phyloP scores from a whole-genome alignment of 2,113 vertebrate genomes.

The Chloebia gouldiae region DNA sequence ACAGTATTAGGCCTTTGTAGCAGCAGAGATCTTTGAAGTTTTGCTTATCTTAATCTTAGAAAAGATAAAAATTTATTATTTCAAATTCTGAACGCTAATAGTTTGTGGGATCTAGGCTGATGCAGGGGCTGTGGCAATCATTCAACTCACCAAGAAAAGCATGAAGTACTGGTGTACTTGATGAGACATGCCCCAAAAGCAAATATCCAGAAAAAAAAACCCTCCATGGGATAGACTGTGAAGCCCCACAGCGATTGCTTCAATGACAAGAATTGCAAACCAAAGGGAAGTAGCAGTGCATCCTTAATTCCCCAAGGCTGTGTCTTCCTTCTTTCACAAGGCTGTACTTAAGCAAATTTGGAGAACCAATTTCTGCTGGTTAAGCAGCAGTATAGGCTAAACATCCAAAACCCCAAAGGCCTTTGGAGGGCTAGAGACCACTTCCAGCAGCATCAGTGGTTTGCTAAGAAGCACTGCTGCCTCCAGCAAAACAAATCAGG shows the following conservation, averaged over 20 bases:
- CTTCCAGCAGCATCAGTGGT: neutral
- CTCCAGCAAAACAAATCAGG: neutral
- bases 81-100: neutral
- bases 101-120: neutral
- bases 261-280: neutral
- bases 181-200: neutral
- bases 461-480: neutral
- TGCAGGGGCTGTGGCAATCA: neutral
- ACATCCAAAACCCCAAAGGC: neutral
- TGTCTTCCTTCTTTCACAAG: neutral
- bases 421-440: neutral
- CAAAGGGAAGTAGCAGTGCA: accelerated
- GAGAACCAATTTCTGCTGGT: neutral
- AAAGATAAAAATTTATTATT: neutral
- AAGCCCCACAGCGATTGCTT: neutral
- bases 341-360: accelerated
- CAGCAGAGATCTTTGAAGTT: neutral
- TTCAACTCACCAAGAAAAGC: neutral
- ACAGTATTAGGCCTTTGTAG: neutral
- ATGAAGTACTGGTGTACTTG: neutral
- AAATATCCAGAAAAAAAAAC: neutral
- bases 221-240: accelerated
- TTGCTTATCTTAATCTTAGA: neutral
- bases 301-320: neutral
- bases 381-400: neutral